These are phyloP conservation scores for Cyanistes caeruleus DNA, from an alignment of 2,113 vertebrate genomes.

Conservation along the genomic window DNA sequence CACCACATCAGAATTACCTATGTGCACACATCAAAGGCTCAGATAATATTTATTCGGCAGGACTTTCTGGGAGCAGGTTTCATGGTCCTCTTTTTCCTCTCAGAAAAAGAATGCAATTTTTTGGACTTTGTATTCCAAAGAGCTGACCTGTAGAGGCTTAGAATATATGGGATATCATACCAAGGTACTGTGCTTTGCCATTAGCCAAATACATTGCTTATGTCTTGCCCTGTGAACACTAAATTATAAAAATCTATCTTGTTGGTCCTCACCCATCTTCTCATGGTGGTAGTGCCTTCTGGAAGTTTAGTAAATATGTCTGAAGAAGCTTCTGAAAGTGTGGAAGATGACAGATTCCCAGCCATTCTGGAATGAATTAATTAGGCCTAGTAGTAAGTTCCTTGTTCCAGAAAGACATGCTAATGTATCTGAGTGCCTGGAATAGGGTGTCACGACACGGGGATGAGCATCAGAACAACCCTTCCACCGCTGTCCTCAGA, in stretches of 20 bases:
- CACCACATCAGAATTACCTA: background rate
- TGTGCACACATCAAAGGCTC: background rate
- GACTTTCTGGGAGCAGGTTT: background rate
- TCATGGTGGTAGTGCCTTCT: background rate
- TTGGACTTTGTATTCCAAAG: background rate
- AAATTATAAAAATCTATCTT: background rate
- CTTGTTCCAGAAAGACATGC: background rate
- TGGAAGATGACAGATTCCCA: background rate
- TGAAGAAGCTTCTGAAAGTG: background rate
- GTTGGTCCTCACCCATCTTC: background rate
- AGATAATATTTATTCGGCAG: background rate
- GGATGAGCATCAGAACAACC: background rate
- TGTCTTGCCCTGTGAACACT: background rate
- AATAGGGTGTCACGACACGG: background rate
- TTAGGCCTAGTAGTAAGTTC: background rate
- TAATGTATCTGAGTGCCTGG: background rate
- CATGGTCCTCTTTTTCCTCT: background rate
- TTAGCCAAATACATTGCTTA: background rate
- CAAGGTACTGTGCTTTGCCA: background rate
- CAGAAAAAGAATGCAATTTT: background rate
- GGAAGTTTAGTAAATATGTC: background rate
- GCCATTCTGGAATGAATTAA: background rate
- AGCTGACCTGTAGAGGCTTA: background rate
- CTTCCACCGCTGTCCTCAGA: background rate
- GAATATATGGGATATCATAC: background rate